Evolutionary conservation across 1,140 invertebrate genomes (phyloP), one percentile per base, ranked within the genome.

Genomic region (Calosoma granatense): DNA sequence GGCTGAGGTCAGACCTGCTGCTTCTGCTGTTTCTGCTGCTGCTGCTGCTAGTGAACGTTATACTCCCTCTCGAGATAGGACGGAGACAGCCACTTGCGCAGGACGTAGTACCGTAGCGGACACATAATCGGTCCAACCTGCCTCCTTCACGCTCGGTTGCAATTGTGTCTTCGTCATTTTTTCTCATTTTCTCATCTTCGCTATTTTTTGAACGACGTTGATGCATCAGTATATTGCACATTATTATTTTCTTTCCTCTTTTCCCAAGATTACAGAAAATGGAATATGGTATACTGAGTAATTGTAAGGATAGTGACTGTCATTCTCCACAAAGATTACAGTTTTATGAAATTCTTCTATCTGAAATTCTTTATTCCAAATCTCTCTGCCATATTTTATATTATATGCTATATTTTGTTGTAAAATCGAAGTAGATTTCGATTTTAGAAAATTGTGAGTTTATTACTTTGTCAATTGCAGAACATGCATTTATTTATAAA

Each of bases 111-210:
- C n/a, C n/a, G n/a, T n/a, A 30, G 26, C 26, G 14, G 14, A 14
- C 4, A 30, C 14, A 30, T 47, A 47, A 47, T 47, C 41, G 41
- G 41, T 4, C 41, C 41, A 47, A 47, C 41, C 41, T 47, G 41
- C 41, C 41, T 4, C 9, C 41, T 47, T 47, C 41, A 47, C 17
- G 41, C 41, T 47, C 15, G 41, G 9, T 47, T 47, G 41, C 41
- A 47, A 47, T 47, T 47, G 41, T 47, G 41, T 47, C 41, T 47
- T 47, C 17, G 41, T 47, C 41, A 17, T 47, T 47, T 47, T 47
- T 47, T 47, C 41, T 47, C 41, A 47, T 47, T 47, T 47, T 47
- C 41, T 47, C 41, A 47, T 47, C 41, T 47, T 47, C 41, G 41
- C 41, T 47, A 47, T 47, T 47, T 47, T 47, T 30, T 47, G 41